These are phyloP conservation scores for Parnassius smintheus DNA, from an alignment of 2,888 invertebrate species.

Conservation along the genomic window DNA sequence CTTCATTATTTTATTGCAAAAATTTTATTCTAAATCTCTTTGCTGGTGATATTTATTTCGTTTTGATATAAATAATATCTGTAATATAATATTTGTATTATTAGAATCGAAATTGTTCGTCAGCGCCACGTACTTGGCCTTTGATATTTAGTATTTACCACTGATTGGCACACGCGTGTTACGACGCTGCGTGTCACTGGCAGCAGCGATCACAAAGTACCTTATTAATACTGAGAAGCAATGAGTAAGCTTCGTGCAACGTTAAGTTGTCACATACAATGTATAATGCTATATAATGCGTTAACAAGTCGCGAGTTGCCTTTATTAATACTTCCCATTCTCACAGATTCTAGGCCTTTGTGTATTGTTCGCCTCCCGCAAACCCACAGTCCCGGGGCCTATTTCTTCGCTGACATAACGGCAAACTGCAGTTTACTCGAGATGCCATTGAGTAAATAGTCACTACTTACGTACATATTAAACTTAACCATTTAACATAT, in stretches of 20 bases:
- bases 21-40: too few species aligned
- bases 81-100: neutral
- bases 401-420: constrained; percentile 24
- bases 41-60: too few species aligned
- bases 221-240: too few species aligned
- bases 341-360: constrained; percentile 55
- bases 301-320: constrained; percentile 53
- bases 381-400: constrained; percentile 11
- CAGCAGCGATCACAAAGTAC: constrained; percentile 37
- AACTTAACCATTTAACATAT: constrained; percentile 5
- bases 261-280: constrained; percentile 24
- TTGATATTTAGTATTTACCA: constrained; percentile 43
- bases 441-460: constrained; percentile 6
- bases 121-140: constrained; percentile 28
- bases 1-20: too few species aligned
- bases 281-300: constrained; percentile 43
- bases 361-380: constrained; percentile 37
- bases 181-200: constrained; percentile 32
- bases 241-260: constrained; percentile 44
- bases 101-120: constrained; percentile 11
- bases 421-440: constrained; percentile 20
- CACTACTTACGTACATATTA: constrained; percentile 6
- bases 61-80: too few species aligned
- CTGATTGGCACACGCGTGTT: constrained; percentile 34
- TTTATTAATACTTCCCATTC: constrained; percentile 65